Evolutionary conservation across 92 coral and sea anemone genomes (phyloP).

Genomic region (Porites lobata): DNA sequence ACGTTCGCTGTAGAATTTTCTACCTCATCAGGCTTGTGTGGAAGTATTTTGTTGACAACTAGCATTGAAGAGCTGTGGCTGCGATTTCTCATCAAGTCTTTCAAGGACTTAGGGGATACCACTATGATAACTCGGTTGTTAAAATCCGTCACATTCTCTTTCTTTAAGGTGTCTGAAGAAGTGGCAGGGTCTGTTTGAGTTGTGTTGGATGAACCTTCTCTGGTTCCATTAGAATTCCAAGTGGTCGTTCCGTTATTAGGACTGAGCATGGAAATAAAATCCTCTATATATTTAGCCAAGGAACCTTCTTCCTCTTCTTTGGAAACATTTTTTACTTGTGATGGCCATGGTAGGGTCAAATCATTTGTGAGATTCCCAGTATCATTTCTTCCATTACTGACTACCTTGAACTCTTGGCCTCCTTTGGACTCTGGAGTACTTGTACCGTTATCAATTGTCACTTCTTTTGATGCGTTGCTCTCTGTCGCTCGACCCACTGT

Average conservation of each 20-base stretch:
- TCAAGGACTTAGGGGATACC: constrained; percentile 33
- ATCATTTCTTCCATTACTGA: background rate
- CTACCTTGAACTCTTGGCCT: background rate
- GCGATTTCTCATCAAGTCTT: constrained; percentile 38
- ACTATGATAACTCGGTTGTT: constrained; percentile 34
- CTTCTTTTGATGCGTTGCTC: background rate
- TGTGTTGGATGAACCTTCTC: background rate
- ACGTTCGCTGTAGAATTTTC: background rate
- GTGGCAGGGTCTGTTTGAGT: background rate
- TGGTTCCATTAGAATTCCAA: background rate
- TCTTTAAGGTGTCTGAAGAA: constrained; percentile 31
- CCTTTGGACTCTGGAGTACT: background rate
- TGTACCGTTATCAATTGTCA: background rate
- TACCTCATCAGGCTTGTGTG: background rate
- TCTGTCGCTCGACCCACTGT: too few relatives aligned
- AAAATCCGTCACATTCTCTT: constrained; percentile 37
- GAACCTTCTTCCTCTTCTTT: constrained; percentile 27
- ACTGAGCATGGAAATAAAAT: constrained; percentile 32
- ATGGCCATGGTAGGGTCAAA: constrained; percentile 3
- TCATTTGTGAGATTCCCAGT: background rate
- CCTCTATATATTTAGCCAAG: constrained; percentile 33
- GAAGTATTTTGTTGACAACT: background rate
- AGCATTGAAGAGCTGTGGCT: background rate
- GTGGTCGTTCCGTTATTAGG: background rate
- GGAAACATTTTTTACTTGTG: background rate